These are phyloP conservation scores for Malurus splendens DNA, from an alignment of 2,797 vertebrate genomes.

Conservation along the genomic window DNA sequence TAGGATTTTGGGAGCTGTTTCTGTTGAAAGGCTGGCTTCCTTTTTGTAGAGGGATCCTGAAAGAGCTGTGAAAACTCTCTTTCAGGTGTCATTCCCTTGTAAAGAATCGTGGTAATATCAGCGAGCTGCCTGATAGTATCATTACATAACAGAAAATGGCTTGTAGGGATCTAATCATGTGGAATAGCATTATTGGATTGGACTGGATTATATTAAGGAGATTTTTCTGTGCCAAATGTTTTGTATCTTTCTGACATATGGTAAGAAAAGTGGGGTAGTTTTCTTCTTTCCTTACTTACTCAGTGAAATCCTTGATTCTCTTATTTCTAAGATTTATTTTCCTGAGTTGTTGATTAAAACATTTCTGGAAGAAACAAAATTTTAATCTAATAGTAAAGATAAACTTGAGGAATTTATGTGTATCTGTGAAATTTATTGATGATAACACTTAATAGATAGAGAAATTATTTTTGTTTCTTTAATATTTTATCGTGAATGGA, in stretches of 20 bases:
- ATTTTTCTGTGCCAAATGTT: background rate
- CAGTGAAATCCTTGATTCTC: background rate
- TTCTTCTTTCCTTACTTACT: background rate
- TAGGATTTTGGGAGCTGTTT: background rate
- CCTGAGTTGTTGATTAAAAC: background rate
- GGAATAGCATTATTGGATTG: background rate
- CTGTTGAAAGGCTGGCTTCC: background rate
- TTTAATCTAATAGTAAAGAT: background rate
- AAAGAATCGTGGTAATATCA: background rate
- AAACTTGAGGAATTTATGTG: background rate
- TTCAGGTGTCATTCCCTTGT: background rate
- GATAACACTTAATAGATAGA: background rate
- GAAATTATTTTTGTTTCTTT: background rate
- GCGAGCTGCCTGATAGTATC: background rate
- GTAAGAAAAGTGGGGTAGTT: accelerated
- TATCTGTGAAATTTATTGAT: background rate
- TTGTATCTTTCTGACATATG: background rate
- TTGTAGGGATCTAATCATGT: background rate
- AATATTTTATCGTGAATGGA: background rate
- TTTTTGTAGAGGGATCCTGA: background rate
- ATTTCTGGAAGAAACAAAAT: background rate
- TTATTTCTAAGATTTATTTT: background rate
- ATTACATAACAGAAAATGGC: background rate
- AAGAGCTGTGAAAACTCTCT: background rate
- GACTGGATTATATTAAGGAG: background rate